These are phyloP conservation scores for Papilio demoleus DNA, from an alignment of 2,888 invertebrate species.

Conservation along the genomic window DNA sequence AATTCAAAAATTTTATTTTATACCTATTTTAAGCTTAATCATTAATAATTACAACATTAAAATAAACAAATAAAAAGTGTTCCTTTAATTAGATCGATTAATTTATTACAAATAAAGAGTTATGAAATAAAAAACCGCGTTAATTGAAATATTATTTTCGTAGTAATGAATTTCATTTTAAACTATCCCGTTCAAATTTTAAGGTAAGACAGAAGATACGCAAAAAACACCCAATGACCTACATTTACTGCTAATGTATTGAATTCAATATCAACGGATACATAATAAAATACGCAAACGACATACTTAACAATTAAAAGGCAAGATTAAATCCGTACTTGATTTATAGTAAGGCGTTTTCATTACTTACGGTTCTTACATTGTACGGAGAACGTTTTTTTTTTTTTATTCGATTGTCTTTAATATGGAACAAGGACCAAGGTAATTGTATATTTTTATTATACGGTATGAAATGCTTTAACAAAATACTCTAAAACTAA, in stretches of 20 bases:
- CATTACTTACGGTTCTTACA: slow-evolving; percentile 43
- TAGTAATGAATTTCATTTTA: too few species aligned
- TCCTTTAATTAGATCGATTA: too few species aligned
- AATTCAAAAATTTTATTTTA: too few species aligned
- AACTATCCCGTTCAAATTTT: too few species aligned
- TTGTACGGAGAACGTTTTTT: not conserved
- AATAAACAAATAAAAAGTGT: too few species aligned
- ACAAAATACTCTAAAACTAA: too few species aligned
- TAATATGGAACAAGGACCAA: not conserved
- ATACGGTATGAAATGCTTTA: not conserved
- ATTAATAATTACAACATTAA: too few species aligned
- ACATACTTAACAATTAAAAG: slow-evolving; percentile 60
- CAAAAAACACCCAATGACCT: slow-evolving; percentile 41
- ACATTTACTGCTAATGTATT: slow-evolving; percentile 52
- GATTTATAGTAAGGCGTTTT: slow-evolving; percentile 43
- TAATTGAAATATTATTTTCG: too few species aligned
- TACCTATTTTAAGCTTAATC: not conserved
- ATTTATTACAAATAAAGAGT: too few species aligned
- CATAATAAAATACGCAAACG: slow-evolving; percentile 54
- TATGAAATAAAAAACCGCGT: too few species aligned
- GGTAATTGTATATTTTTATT: slow-evolving; percentile 7
- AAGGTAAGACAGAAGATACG: too few species aligned
- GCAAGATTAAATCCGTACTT: slow-evolving; percentile 50
- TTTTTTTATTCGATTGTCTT: not conserved
- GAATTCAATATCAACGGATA: slow-evolving; percentile 48